phyloP scores from a whole-genome alignment of 1,140 invertebrate genomes.

The Brachionus paranguensis region DNA sequence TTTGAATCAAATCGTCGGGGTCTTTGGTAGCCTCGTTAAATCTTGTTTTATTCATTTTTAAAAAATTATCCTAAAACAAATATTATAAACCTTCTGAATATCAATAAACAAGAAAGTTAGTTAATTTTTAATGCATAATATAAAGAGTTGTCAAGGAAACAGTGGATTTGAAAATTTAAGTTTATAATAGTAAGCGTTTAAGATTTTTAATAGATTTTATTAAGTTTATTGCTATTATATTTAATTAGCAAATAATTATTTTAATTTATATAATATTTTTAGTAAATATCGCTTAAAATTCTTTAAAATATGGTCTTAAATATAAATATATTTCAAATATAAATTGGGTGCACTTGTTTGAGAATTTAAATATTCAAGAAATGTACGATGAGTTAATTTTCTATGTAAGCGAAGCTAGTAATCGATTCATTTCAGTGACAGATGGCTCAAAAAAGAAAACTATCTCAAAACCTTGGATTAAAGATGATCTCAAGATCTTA shows the following conservation, averaged over 20 bases:
- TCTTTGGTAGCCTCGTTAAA: neutral
- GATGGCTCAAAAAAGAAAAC: too few species aligned
- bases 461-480: too few species aligned
- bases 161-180: neutral
- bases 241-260: neutral
- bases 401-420: too few species aligned
- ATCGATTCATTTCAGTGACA: too few species aligned
- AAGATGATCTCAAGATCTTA: too few species aligned
- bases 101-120: neutral
- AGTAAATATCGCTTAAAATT: neutral
- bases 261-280: neutral
- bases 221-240: neutral
- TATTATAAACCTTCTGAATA: neutral
- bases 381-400: too few species aligned
- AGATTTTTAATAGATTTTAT: neutral
- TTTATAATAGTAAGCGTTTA: neutral
- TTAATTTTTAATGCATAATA: constrained; percentile 5
- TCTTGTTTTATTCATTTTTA: constrained; percentile 12
- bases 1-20: neutral
- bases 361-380: too few species aligned
- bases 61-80: neutral
- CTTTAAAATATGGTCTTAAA: too few species aligned
- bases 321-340: too few species aligned
- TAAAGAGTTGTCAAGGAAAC: neutral
- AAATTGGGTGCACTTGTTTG: too few species aligned